Percentiles rank a stretch among this genome's conserved stretches.
phyloP scores from a whole-genome alignment of 2,797 vertebrate species.

The Tarsius wallacei region DNA sequence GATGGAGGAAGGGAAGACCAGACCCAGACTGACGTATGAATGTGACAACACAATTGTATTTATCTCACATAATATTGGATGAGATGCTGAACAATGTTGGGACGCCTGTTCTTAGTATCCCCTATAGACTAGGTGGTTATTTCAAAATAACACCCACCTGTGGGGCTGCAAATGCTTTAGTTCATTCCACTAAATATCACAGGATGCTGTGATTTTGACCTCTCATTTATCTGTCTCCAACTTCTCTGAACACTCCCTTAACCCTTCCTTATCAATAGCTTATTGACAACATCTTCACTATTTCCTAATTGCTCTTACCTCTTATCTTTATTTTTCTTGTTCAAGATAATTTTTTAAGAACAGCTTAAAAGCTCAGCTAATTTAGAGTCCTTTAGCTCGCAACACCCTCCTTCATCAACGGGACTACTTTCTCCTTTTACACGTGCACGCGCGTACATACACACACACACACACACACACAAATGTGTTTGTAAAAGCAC shows the following conservation, averaged over 20 bases:
- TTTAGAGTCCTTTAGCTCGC: not conserved
- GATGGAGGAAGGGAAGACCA: not conserved
- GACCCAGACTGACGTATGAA: not conserved
- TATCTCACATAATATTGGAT: rapidly evolving
- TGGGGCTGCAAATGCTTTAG: not conserved
- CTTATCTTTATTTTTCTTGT: constrained; percentile 53
- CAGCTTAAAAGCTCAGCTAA: constrained; percentile 25
- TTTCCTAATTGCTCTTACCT: not conserved
- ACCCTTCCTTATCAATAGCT: not conserved
- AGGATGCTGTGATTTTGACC: not conserved
- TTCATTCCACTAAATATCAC: not conserved
- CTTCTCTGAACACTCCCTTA: not conserved
- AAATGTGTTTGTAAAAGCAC: constrained; percentile 72
- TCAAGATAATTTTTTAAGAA: constrained; percentile 39
- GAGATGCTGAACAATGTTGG: rapidly evolving
- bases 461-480: not conserved
- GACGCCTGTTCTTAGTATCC: not conserved
- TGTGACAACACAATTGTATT: not conserved
- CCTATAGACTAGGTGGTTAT: not conserved
- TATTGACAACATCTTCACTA: not conserved
- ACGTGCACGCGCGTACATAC: not conserved
- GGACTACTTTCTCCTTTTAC: constrained; percentile 23
- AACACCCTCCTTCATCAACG: not conserved
- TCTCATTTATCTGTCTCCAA: not conserved
- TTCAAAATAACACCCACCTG: not conserved